phyloP scores from a whole-genome alignment of 1,140 invertebrate species.

The Lepidotrigona ventralis region DNA sequence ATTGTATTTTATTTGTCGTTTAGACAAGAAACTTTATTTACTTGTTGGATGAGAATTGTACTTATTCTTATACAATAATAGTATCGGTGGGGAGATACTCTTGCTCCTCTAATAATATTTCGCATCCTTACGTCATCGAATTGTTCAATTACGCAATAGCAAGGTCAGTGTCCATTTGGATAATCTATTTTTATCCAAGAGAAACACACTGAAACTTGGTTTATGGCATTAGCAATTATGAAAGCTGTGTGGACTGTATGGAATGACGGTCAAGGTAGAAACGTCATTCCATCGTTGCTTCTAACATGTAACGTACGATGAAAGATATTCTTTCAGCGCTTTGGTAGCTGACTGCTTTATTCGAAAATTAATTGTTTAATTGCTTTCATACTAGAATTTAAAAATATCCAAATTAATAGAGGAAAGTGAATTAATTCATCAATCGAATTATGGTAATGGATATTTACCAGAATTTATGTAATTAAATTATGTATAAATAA shows the following conservation, averaged over 20 bases:
- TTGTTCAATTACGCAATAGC: constrained; percentile 44
- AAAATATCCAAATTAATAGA: too few relatives aligned
- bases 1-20: background rate
- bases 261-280: constrained; percentile 51
- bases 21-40: background rate
- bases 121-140: background rate
- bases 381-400: background rate
- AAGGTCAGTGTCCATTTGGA: constrained; percentile 57
- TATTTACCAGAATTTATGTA: too few relatives aligned
- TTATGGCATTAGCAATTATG: constrained; percentile 19
- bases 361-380: background rate
- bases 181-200: constrained; percentile 53
- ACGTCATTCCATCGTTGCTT: background rate
- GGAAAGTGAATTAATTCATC: background rate
- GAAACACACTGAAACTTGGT: constrained; percentile 26
- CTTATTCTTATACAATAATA: background rate
- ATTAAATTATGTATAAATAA: too few relatives aligned
- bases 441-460: too few relatives aligned
- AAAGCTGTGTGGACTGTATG: constrained; percentile 23
- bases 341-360: background rate
- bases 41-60: background rate
- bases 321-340: background rate
- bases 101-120: constrained; percentile 40
- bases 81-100: background rate
- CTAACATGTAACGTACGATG: background rate